Evolutionary conservation across 2,888 invertebrate species (phyloP), one percentile per base, ranked within the genome.

Genomic region (Podabrus alpinus): DNA sequence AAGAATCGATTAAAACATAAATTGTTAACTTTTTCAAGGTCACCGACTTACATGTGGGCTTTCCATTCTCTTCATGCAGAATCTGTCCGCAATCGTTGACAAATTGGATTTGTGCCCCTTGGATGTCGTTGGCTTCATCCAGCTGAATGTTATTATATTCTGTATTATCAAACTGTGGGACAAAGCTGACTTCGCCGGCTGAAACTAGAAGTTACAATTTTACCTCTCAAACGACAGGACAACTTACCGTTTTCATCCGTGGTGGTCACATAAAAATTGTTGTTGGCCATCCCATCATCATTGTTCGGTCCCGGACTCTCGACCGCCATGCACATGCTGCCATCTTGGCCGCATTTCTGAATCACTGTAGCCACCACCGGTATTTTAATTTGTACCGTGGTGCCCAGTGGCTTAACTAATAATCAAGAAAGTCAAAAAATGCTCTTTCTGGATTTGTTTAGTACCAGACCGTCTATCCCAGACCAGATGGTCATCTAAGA

Each of bases 281-380:
- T 79, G 19, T 78, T 71, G 19, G 71, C 60, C 9, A 45, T 45
- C n/a, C 75, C 24, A 29, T 73, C 80, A 10, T 80, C 81, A 3
- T 78, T 81, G 69, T 81, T 81, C 0, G 86, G 87, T 21, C 86
- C 87, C 3, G 87, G 87, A 80, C 86, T 86, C 59, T 86, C 82
- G 2, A 87, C 84, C 2, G 86, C 85, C 85, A 86, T 86, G 15
- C 85, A 85, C 76, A 87, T 79, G 15, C 83, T 82, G 0, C 86
- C 87, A 45, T 84, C 85, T 24, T 83, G 81, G 5, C 82, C 84
- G 69, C 83, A 83, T 70, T 86, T 85, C 75, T 88, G 87, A 24
- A 87, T 84, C 0, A 88, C 87, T 0, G 86, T 88, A 1, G 88
- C 88, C 10, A 88, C 88, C 15, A 88, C 87, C 0, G 88, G 87